A percentile compares a stretch with the other conserved stretches of the same genome.
Evolutionary conservation across 2,888 invertebrate genomes (phyloP).

Genomic region (Synergus laeviventris): DNA sequence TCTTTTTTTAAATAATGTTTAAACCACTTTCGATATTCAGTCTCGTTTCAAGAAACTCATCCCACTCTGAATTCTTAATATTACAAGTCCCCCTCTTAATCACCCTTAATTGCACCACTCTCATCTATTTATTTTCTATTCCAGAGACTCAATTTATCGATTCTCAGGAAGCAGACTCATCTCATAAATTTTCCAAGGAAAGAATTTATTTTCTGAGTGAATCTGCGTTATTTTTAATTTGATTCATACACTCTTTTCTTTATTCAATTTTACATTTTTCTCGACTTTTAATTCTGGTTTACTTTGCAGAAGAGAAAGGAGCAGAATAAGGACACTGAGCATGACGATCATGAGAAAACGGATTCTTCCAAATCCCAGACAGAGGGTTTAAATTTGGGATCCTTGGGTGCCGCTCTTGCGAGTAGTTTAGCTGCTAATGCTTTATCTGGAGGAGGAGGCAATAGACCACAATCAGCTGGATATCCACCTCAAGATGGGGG

Average conservation of each 20-base stretch:
- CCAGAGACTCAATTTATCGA: conserved; percentile 4
- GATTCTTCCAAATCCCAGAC: conserved; percentile 66
- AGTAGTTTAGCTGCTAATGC: conserved; percentile 70
- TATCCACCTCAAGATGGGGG: conserved; percentile 68
- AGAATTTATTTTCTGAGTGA: neutral
- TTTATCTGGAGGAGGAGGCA: conserved; percentile 61
- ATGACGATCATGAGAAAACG: conserved; percentile 65
- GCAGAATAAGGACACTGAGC: conserved; percentile 53
- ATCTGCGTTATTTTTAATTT: conserved; percentile 9
- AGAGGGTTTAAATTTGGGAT: conserved; percentile 68
- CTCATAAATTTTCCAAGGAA: neutral
- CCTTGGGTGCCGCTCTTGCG: conserved; percentile 71
- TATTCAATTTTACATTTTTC: neutral
- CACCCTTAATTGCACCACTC: neutral
- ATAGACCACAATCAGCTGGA: conserved; percentile 62
- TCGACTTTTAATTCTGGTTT: neutral
- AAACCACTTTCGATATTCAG: neutral
- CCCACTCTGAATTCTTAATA: neutral
- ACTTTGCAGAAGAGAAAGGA: conserved; percentile 62
- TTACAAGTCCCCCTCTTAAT: neutral
- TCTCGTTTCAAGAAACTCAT: neutral
- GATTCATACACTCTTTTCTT: neutral
- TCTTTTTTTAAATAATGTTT: neutral
- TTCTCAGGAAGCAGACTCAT: neutral
- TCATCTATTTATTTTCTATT: neutral